Percentiles rank a stretch among this genome's conserved stretches.
phyloP scores from a whole-genome alignment of 2,797 vertebrate genomes.

The Lophotriccus pileatus region DNA sequence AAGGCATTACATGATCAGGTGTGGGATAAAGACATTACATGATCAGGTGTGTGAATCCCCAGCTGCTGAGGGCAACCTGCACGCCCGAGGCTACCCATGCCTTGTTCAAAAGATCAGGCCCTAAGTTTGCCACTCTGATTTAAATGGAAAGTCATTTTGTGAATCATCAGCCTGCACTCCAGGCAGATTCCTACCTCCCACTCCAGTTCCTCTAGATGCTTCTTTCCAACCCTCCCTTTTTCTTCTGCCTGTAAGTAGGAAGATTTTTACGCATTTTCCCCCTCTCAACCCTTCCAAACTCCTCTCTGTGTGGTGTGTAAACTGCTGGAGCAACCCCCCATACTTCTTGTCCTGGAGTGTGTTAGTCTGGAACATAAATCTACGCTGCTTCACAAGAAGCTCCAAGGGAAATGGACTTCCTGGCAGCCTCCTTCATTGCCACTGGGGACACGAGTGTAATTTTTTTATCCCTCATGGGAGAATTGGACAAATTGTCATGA shows the following conservation, averaged over 20 bases:
- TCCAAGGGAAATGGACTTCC: neutral
- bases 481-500: neutral
- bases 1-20: neutral
- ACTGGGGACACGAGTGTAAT: neutral
- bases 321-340: neutral
- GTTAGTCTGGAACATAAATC: neutral
- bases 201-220: neutral
- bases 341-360: neutral
- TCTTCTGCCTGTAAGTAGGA: neutral
- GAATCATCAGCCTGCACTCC: slow-evolving; percentile 3
- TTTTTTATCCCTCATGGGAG: neutral
- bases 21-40: neutral
- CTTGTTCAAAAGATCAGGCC: neutral
- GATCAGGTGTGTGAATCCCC: neutral
- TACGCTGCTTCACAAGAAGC: neutral
- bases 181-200: slow-evolving; percentile 16
- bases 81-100: neutral
- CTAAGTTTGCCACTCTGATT: neutral
- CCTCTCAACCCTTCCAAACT: neutral
- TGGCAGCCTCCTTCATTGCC: neutral
- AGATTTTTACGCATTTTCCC: neutral
- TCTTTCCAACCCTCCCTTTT: neutral
- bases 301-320: neutral
- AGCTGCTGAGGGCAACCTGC: neutral
- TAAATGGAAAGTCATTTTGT: neutral